Conservation (phyloP, 2,113 vertebrate species). For the Odocoileus virginianus region DNA sequence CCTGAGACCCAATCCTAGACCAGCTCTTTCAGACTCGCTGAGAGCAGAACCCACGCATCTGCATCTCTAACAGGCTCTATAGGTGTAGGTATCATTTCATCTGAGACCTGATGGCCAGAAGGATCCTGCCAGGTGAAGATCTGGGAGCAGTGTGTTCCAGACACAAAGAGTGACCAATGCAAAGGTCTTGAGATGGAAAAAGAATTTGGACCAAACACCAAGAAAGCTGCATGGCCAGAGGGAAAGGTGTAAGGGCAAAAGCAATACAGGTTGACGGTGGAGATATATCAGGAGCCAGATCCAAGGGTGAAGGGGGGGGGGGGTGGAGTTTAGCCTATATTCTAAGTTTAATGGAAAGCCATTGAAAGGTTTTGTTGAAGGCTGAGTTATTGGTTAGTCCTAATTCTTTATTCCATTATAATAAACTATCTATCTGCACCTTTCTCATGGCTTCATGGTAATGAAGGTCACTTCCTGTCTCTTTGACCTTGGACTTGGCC, state of each 20-base stretch:
- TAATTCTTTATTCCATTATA: background rate
- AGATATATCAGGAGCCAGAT: background rate
- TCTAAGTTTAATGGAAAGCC: background rate
- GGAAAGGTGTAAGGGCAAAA: background rate
- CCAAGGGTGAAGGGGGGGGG: background rate
- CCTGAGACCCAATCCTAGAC: background rate
- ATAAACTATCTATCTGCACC: background rate
- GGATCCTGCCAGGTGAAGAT: background rate
- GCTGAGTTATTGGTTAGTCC: background rate
- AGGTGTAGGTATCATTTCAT: background rate
- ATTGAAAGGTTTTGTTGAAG: background rate
- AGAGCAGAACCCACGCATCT: background rate
- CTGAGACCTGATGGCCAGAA: background rate
- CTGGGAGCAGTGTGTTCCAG: background rate
- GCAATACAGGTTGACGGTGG: background rate
- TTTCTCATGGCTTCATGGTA: background rate
- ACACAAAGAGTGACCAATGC: background rate
- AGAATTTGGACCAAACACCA: background rate
- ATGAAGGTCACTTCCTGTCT: background rate
- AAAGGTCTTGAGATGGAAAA: background rate
- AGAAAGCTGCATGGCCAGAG: background rate
- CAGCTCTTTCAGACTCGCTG: background rate
- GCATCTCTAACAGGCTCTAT: background rate
- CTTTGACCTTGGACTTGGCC: background rate
- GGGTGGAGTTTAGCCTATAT: background rate